Conservation (phyloP, 2,888 invertebrate species). For the Napeogenes inachia region DNA sequence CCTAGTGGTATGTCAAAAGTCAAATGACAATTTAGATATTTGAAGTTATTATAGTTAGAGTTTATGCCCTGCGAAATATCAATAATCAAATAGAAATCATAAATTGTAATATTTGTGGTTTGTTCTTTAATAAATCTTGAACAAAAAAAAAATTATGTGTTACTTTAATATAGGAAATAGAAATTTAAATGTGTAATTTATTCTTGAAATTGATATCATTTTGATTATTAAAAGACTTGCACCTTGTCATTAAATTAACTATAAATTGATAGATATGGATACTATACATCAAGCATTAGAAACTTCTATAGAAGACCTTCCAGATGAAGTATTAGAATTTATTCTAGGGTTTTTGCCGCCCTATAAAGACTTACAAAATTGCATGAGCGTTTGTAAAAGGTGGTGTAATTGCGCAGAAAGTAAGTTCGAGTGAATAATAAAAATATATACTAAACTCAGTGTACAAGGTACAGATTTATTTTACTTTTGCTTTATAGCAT, state of each 20-base stretch:
- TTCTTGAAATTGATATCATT: background rate
- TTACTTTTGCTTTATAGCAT: too few relatives aligned
- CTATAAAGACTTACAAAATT: conserved; percentile 92
- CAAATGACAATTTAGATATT: too few relatives aligned
- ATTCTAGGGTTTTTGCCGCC: conserved; percentile 93
- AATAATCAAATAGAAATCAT: too few relatives aligned
- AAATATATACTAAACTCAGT: background rate
- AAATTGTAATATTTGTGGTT: too few relatives aligned
- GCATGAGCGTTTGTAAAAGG: conserved; percentile 89
- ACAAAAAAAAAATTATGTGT: too few relatives aligned
- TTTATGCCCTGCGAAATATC: too few relatives aligned
- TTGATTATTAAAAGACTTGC: conserved; percentile 11
- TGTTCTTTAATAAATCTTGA: too few relatives aligned
- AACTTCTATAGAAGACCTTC: conserved; percentile 82
- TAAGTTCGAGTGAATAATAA: conserved; percentile 64
- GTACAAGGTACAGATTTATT: background rate
- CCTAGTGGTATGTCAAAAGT: too few relatives aligned
- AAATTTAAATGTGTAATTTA: background rate
- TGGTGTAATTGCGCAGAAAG: conserved; percentile 92
- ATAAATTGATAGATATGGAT: conserved; percentile 47
- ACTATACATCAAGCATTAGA: conserved; percentile 53
- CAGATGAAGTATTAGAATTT: conserved; percentile 95
- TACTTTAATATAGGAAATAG: too few relatives aligned
- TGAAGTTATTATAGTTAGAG: too few relatives aligned
- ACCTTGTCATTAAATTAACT: conserved; percentile 3